Conservation (phyloP, 2,113 vertebrate species). For the Paradoxurus hermaphroditus region DNA sequence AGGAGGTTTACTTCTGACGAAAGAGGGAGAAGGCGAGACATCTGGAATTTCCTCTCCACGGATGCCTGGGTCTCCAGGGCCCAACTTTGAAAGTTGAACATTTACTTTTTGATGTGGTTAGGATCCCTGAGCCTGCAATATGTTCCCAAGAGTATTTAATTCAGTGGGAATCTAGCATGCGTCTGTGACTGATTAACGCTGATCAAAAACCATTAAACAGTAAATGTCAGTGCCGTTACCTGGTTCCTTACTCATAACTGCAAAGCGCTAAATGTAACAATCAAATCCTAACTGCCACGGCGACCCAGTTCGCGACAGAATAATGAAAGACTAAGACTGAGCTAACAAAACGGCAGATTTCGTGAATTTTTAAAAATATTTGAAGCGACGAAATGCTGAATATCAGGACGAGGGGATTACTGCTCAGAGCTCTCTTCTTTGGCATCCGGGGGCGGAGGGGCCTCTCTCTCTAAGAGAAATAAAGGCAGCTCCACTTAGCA, state of each 20-base stretch:
- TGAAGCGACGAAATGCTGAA: not conserved
- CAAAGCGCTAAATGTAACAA: slow-evolving; percentile 59
- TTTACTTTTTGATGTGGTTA: slow-evolving; percentile 76
- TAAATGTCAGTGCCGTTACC: slow-evolving; percentile 71
- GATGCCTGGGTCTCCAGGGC: slow-evolving; percentile 67
- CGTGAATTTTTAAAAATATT: not conserved
- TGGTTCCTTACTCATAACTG: slow-evolving; percentile 64
- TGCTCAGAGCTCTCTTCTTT: not conserved
- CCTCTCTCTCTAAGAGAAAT: not conserved
- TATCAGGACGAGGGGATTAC: not conserved
- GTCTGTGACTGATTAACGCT: slow-evolving; percentile 74
- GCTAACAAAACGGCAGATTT: slow-evolving; percentile 43
- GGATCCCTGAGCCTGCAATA: slow-evolving; percentile 59
- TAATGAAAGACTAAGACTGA: slow-evolving; percentile 45
- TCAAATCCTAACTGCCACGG: slow-evolving; percentile 38
- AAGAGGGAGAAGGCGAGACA: slow-evolving; percentile 48
- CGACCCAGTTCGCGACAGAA: slow-evolving; percentile 44
- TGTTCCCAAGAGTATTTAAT: slow-evolving; percentile 75
- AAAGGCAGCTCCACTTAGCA: not conserved
- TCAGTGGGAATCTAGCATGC: slow-evolving; percentile 70
- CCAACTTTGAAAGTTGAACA: slow-evolving; percentile 65
- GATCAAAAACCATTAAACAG: slow-evolving; percentile 76
- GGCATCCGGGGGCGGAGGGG: not conserved
- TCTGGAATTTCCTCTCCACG: slow-evolving; percentile 76
- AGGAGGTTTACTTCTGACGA: slow-evolving; percentile 51